A percentile compares a stretch with the other conserved stretches of the same genome.
Conservation (phyloP, 2,888 invertebrate species). For the Drosophila histrio region DNA sequence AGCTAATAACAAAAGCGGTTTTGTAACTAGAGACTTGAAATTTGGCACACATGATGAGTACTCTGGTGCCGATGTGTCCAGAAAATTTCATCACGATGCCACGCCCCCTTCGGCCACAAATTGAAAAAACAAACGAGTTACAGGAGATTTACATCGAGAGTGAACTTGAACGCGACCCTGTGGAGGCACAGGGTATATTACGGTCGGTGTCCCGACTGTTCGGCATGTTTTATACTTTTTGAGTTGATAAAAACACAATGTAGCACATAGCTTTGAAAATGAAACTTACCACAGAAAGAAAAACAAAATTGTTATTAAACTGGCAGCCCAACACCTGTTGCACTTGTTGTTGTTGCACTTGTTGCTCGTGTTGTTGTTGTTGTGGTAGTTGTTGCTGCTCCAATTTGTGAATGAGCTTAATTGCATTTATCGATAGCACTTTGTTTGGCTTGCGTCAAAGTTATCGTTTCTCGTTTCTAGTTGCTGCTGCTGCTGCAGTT, state of each 20-base stretch:
- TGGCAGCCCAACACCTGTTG: conserved; percentile 61
- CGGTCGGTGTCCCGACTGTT: too few species aligned
- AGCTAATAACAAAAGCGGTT: too few species aligned
- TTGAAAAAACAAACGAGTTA: too few species aligned
- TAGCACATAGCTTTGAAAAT: conserved; percentile 11
- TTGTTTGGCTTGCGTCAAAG: conserved; percentile 65
- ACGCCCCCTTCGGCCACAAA: too few species aligned
- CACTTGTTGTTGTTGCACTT: conserved; percentile 24
- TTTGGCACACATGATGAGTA: too few species aligned
- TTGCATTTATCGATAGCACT: conserved; percentile 72
- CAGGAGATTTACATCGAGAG: too few species aligned
- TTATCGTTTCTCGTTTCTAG: conserved; percentile 62
- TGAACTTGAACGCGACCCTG: too few species aligned
- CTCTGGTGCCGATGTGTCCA: too few species aligned
- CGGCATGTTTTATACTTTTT: not conserved
- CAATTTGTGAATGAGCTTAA: conserved; percentile 66
- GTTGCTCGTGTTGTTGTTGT: conserved; percentile 13
- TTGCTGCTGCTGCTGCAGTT: conserved; percentile 23
- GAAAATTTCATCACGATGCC: too few species aligned
- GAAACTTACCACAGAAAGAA: conserved; percentile 54
- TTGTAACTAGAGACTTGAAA: too few species aligned
- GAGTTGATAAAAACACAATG: not conserved
- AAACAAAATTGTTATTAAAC: conserved; percentile 22
- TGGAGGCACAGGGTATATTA: too few species aligned
- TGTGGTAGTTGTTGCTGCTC: conserved; percentile 47